phyloP scores from a whole-genome alignment of 2,888 invertebrate species.

The Tipula helvola region DNA sequence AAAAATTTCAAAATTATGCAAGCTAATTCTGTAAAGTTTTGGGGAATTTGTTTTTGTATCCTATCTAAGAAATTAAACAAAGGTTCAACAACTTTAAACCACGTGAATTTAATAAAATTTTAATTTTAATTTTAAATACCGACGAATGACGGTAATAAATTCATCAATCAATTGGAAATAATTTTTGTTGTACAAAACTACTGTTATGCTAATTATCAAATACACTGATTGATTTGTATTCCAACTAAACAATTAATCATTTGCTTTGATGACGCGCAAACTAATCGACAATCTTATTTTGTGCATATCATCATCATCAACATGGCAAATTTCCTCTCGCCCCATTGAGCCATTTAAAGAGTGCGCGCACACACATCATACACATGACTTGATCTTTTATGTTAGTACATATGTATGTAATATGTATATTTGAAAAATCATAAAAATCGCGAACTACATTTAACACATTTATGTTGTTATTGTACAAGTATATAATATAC shows the following conservation, averaged over 20 bases:
- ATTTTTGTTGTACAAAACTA: background rate
- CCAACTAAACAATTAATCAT: background rate
- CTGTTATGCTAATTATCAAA: background rate
- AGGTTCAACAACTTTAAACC: no score
- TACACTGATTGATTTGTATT: background rate
- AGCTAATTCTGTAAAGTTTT: no score
- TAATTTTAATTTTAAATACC: no score
- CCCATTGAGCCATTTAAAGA: background rate
- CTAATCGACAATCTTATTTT: background rate
- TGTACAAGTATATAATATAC: background rate
- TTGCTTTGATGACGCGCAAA: background rate
- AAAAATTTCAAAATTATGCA: no score
- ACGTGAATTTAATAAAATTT: no score
- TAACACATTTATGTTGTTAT: background rate
- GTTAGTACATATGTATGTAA: background rate
- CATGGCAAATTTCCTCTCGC: background rate
- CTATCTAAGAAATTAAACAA: no score
- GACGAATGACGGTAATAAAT: background rate
- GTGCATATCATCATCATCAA: background rate
- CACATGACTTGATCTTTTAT: background rate
- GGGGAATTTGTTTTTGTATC: no score
- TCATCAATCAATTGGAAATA: background rate
- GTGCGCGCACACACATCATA: background rate
- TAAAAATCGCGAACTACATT: background rate
- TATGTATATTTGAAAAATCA: background rate